phyloP scores from a whole-genome alignment of 2,888 invertebrate species.

The Plebejus melissa region DNA sequence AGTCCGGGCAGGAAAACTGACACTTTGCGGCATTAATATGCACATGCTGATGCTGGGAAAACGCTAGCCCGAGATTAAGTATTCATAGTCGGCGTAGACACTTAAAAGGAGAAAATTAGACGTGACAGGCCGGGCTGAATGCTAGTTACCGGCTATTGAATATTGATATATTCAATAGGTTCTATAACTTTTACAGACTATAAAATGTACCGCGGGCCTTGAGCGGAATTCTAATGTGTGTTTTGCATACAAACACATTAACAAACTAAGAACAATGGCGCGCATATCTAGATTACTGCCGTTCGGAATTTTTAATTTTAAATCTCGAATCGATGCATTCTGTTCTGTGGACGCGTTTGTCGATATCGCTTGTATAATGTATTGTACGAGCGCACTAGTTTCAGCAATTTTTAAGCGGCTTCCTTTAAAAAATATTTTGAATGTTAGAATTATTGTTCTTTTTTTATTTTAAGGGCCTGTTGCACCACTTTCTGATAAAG shows the following conservation, averaged over 20 bases:
- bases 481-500: too few relatives aligned
- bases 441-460: too few relatives aligned
- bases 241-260: slow-evolving; percentile 73
- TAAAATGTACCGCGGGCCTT: slow-evolving; percentile 36
- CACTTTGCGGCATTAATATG: slow-evolving; percentile 19
- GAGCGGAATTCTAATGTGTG: slow-evolving; percentile 56
- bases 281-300: slow-evolving; percentile 54
- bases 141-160: slow-evolving; percentile 44
- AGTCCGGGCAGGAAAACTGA: slow-evolving; percentile 21
- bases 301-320: slow-evolving; percentile 44
- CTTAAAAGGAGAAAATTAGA: slow-evolving; percentile 37
- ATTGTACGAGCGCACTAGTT: slow-evolving; percentile 7
- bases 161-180: slow-evolving; percentile 52
- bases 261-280: slow-evolving; percentile 50
- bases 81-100: slow-evolving; percentile 35
- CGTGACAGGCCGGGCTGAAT: slow-evolving; percentile 32
- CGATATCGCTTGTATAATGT: slow-evolving; percentile 9
- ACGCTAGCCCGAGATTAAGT: slow-evolving; percentile 12
- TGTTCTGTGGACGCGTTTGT: slow-evolving; percentile 20
- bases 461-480: too few relatives aligned
- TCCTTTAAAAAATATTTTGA: too few relatives aligned
- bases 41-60: slow-evolving; percentile 24
- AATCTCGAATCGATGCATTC: slow-evolving; percentile 30
- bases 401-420: neutral
- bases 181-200: slow-evolving; percentile 27